These are phyloP conservation scores for Coelinius sp. DNA, from an alignment of 2,888 invertebrate species.

Conservation along the genomic window DNA sequence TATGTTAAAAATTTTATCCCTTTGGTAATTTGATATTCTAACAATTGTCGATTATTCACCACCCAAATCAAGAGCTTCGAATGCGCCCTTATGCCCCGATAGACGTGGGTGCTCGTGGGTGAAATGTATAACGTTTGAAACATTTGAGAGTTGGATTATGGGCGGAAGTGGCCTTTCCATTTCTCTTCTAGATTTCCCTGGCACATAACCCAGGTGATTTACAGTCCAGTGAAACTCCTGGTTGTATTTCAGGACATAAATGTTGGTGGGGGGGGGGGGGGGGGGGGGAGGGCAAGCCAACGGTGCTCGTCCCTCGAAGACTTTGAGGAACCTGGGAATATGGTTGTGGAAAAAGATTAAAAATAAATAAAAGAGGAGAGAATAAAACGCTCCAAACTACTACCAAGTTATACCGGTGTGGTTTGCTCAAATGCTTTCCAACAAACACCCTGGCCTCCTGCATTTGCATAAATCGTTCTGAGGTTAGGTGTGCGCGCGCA, in stretches of 20 bases:
- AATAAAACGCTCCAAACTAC: background rate
- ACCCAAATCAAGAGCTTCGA: constrained; percentile 1
- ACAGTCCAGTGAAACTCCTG: constrained; percentile 48
- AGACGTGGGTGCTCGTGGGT: constrained; percentile 37
- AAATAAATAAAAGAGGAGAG: background rate
- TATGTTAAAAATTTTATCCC: background rate
- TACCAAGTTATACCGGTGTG: background rate
- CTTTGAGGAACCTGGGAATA: constrained; percentile 24
- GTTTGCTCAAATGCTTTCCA: background rate
- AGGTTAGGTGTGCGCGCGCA: constrained; percentile 46
- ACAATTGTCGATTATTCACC: background rate
- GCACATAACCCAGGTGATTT: constrained; percentile 65
- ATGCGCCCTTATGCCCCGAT: constrained; percentile 8
- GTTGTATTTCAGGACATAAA: constrained; percentile 40
- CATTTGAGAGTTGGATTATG: constrained; percentile 17
- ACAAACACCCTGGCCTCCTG: constrained; percentile 42
- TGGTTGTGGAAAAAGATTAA: background rate
- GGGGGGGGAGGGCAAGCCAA: constrained; percentile 29
- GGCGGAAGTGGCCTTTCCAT: constrained; percentile 45
- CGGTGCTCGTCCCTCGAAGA: constrained; percentile 15
- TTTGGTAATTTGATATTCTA: background rate
- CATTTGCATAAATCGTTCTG: constrained; percentile 64
- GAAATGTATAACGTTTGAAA: constrained; percentile 31
- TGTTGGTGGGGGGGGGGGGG: constrained; percentile 21
- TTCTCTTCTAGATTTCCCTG: constrained; percentile 30